These are phyloP conservation scores for Trissonchulus sp. DNA, from an alignment of 2,888 invertebrate species.

Conservation along the genomic window DNA sequence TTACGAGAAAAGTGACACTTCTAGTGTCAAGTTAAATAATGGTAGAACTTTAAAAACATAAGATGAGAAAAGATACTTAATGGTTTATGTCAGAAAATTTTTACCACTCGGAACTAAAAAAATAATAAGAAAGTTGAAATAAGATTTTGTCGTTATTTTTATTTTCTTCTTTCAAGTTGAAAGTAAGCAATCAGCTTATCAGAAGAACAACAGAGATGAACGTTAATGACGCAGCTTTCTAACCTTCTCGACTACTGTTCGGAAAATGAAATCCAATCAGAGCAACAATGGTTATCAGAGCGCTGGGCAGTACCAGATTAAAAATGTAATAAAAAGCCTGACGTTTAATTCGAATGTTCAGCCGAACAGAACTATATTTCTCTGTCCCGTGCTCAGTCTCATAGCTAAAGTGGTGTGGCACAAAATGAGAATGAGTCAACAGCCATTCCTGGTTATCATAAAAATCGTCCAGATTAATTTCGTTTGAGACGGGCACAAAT, in stretches of 20 bases:
- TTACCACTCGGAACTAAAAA: too few relatives aligned
- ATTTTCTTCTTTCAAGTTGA: too few relatives aligned
- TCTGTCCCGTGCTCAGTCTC: neutral
- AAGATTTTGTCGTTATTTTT: too few relatives aligned
- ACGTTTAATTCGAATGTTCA: conserved; percentile 19
- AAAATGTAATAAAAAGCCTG: conserved; percentile 30
- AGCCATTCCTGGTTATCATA: conserved; percentile 30
- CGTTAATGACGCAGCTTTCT: too few relatives aligned
- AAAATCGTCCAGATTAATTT: conserved; percentile 23
- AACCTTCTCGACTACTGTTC: conserved; percentile 3
- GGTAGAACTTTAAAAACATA: too few relatives aligned
- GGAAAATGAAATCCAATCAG: conserved; percentile 30
- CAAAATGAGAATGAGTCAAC: neutral
- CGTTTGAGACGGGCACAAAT: neutral
- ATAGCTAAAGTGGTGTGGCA: neutral
- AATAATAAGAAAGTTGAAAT: too few relatives aligned
- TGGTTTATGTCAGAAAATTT: too few relatives aligned
- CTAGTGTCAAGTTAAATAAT: too few relatives aligned
- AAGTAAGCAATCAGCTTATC: too few relatives aligned
- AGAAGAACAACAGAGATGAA: too few relatives aligned
- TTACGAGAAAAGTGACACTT: too few relatives aligned
- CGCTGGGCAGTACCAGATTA: conserved; percentile 28
- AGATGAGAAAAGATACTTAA: too few relatives aligned
- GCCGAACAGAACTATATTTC: conserved; percentile 9
- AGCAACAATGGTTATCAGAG: conserved; percentile 25